Evolutionary conservation across 2,113 vertebrate genomes (phyloP), one percentile per base, ranked within the genome.

Genomic region (Zosterops lateralis): DNA sequence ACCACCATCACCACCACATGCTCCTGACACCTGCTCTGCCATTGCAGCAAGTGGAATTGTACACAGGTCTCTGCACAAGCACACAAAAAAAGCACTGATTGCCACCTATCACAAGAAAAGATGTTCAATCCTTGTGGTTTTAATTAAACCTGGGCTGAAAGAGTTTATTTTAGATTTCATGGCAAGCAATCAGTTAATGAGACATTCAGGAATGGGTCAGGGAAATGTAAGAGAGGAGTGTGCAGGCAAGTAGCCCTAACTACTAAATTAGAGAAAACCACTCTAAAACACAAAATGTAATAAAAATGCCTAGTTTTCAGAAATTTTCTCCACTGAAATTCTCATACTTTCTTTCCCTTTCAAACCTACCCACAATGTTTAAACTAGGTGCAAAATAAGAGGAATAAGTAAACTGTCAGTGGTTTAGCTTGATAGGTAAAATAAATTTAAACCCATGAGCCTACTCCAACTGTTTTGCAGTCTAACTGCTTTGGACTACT

Each of bases 1-100:
- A 61, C 47, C 7, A 4, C 22, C 2, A 1, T 15, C 34, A 45
- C 38, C 34, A 68, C 24, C 0, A 0, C 50, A 14, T 18, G 13
- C 15, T 92, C 78, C 50, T 78, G 42, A 22, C n/a, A 36, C 10
- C 31, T 8, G 5, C 19, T 61, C 36, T 78, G 47, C 26, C 18
- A 73, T 82, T 64, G 31, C 24, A 61, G 79, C 15, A 74, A 56
- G 31, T 18, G 36, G 36, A 75, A 75, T 36, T 58, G 44, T 29
- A 45, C 22, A 62, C 9, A 58, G 38, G 9, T 29, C 19, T 36
- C 21, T 91, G 38, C 47, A 79, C 12, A 71, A 47, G 20, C 36
- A 68, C 15, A 40, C 8, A 83, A 60, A 60, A 60, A 74, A 81
- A 81, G 12, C 36, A 74, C 6, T 47, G 50, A 22, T 38, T 81